Evolutionary conservation across 1,140 invertebrate species (phyloP).

Genomic region (Epicauta chinensis): DNA sequence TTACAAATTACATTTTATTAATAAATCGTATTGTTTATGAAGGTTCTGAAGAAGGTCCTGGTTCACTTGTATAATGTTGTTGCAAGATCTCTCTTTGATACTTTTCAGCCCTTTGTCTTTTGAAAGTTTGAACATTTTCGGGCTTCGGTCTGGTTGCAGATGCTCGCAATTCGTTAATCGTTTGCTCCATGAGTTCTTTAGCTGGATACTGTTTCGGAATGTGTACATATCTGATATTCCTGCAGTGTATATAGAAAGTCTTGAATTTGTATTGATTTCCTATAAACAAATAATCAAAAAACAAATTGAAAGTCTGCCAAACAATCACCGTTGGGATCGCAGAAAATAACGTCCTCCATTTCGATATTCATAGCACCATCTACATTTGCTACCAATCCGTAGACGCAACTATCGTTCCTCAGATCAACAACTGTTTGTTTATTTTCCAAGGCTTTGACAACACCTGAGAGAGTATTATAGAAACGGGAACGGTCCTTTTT

Average conservation of each 20-base stretch:
- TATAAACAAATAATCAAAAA: slow-evolving; percentile 11
- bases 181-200: slow-evolving; percentile 20
- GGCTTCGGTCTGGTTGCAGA: not conserved
- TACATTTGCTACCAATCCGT: slow-evolving; percentile 33
- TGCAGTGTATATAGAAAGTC: slow-evolving; percentile 28
- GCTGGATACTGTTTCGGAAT: slow-evolving; percentile 29
- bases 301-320: not conserved
- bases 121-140: slow-evolving; percentile 18
- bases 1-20: no score
- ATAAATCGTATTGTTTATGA: no score
- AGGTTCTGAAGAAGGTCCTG: slow-evolving; percentile 2
- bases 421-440: slow-evolving; percentile 35
- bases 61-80: slow-evolving; percentile 4
- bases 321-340: slow-evolving; percentile 29
- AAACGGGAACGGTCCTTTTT: slow-evolving; percentile 26
- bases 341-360: slow-evolving; percentile 34
- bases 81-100: slow-evolving; percentile 25
- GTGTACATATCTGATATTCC: slow-evolving; percentile 34
- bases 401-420: slow-evolving; percentile 33
- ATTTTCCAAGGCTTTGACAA: slow-evolving; percentile 33
- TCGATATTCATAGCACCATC: slow-evolving; percentile 39
- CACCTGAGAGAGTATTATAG: slow-evolving; percentile 28
- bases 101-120: slow-evolving; percentile 22
- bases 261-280: slow-evolving; percentile 27
- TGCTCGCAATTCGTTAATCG: slow-evolving; percentile 15